Conservation (phyloP, 2,888 invertebrate species). For the Ditula angustiorana region DNA sequence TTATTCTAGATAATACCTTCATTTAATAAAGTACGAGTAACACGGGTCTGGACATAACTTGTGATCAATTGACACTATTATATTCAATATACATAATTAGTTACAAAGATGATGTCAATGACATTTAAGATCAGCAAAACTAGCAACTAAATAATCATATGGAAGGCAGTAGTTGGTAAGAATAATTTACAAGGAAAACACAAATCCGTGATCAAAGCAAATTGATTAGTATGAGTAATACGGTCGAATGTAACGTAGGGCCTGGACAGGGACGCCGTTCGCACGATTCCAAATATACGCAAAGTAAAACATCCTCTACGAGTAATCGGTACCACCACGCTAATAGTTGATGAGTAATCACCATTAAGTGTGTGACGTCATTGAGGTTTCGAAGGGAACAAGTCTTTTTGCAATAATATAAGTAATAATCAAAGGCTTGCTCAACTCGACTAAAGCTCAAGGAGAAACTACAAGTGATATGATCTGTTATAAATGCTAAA, state of each 20-base stretch:
- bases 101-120: slow-evolving; percentile 1
- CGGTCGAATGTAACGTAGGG: slow-evolving; percentile 25
- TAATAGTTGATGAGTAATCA: slow-evolving; percentile 35
- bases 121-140: slow-evolving; percentile 10
- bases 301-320: slow-evolving; percentile 32
- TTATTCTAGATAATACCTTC: slow-evolving; percentile 14
- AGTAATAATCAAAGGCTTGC: not conserved
- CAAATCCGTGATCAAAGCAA: slow-evolving; percentile 30
- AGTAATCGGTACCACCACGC: slow-evolving; percentile 32
- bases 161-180: slow-evolving; percentile 6
- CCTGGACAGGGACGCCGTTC: slow-evolving; percentile 35
- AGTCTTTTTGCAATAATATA: not conserved
- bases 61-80: not conserved
- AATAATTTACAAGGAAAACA: slow-evolving; percentile 18
- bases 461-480: not conserved
- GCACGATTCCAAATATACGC: slow-evolving; percentile 36
- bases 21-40: slow-evolving; percentile 15
- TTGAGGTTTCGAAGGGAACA: slow-evolving; percentile 25
- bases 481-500: no score
- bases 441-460: not conserved
- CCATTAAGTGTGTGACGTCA: slow-evolving; percentile 14
- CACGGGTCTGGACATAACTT: not conserved
- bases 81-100: not conserved
- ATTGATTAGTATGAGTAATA: slow-evolving; percentile 38
- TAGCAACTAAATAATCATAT: slow-evolving; percentile 12